Percentiles rank a stretch among this genome's conserved stretches.
Conservation (phyloP, 2,797 vertebrate species). For the Arctocebus calabarensis region DNA sequence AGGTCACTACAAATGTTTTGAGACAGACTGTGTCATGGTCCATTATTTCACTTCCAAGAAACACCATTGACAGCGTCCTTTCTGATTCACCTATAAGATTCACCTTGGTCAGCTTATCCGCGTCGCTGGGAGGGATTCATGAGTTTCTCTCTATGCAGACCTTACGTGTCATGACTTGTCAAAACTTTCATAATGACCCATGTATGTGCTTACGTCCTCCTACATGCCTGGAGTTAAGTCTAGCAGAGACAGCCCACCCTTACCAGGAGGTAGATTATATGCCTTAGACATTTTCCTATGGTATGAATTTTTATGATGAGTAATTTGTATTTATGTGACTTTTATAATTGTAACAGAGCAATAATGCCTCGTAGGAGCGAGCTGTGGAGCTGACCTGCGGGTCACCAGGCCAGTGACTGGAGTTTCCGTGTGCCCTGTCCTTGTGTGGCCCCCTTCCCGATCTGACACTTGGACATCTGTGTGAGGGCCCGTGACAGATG, state of each 20-base stretch:
- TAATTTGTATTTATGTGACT: background rate
- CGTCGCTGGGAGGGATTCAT: too few species aligned
- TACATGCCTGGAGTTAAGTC: background rate
- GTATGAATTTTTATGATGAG: background rate
- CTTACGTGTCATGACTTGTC: too few species aligned
- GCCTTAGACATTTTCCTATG: background rate
- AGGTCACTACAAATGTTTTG: too few species aligned
- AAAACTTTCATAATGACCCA: too few species aligned
- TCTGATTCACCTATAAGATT: too few species aligned
- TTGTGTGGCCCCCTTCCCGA: slow-evolving; percentile 80
- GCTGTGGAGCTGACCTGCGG: background rate
- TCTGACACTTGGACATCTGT: slow-evolving; percentile 83
- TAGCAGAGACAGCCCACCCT: background rate
- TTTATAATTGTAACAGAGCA: background rate
- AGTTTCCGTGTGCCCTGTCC: slow-evolving; percentile 76
- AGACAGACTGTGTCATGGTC: too few species aligned
- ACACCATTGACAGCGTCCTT: too few species aligned
- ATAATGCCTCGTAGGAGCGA: background rate
- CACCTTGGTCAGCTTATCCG: too few species aligned
- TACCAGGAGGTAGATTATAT: background rate
- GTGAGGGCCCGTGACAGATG: slow-evolving; percentile 90
- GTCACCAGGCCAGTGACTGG: background rate
- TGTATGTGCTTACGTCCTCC: background rate
- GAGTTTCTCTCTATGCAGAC: too few species aligned
- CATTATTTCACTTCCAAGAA: too few species aligned